phyloP scores from a whole-genome alignment of 2,797 vertebrate species.

The Helostoma temminkii region DNA sequence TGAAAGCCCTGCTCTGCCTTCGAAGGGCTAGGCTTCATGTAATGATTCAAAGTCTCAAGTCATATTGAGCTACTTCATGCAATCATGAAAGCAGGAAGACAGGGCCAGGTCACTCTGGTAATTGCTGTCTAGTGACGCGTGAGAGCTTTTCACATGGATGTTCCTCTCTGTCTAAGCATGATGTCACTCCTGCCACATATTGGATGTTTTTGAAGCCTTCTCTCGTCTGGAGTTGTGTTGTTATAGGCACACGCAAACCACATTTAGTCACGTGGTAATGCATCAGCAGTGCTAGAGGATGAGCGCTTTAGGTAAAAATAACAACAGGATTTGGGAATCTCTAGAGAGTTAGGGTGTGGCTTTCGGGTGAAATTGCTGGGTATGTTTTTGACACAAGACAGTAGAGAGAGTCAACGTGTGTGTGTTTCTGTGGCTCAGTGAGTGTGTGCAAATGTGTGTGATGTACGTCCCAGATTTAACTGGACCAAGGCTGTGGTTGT shows the following conservation, averaged over 20 bases:
- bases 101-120: constrained; percentile 34
- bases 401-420: constrained; percentile 43
- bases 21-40: constrained; percentile 42
- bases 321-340: constrained; percentile 73
- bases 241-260: constrained; percentile 19
- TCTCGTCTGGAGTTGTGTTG: constrained; percentile 31
- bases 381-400: constrained; percentile 68
- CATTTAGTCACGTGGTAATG: constrained; percentile 40
- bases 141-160: constrained; percentile 37
- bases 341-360: constrained; percentile 83
- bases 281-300: constrained; percentile 56
- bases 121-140: constrained; percentile 29
- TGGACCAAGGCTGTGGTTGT: constrained; percentile 73
- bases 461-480: constrained; percentile 76
- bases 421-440: constrained; percentile 42
- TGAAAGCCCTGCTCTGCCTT: constrained; percentile 49
- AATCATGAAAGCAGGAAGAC: constrained; percentile 44
- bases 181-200: constrained; percentile 56
- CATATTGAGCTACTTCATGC: constrained; percentile 47
- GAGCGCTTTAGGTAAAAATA: constrained; percentile 80
- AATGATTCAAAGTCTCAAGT: constrained; percentile 57
- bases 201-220: constrained; percentile 35
- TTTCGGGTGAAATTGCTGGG: constrained; percentile 82
- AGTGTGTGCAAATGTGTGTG: constrained; percentile 50
- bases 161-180: constrained; percentile 30